Conservation (phyloP, 1,140 invertebrate species). For the Sarcophaga bullata region DNA sequence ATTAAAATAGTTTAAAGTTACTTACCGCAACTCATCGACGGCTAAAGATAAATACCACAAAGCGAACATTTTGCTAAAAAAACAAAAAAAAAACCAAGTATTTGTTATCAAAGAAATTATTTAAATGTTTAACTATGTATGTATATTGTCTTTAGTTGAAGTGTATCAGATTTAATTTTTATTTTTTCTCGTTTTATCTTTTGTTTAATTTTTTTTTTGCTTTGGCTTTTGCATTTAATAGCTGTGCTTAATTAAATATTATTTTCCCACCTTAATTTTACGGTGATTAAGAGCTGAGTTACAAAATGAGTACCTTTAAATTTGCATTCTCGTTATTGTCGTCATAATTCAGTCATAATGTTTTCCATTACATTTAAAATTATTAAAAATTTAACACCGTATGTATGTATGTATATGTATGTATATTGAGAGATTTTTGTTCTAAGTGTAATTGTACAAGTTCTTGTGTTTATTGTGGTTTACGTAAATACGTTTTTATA, state of each 20-base stretch:
- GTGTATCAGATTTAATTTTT: no score
- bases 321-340: background rate
- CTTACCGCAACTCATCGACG: slow-evolving; percentile 63
- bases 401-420: background rate
- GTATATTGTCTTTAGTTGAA: no score
- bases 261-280: no score
- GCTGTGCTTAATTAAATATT: no score
- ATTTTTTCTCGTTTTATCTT: no score
- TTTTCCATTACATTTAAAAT: background rate
- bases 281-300: no score
- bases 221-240: no score
- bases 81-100: slow-evolving; percentile 4
- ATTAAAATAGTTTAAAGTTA: background rate
- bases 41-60: slow-evolving; percentile 64
- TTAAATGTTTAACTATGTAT: background rate
- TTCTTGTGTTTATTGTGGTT: background rate
- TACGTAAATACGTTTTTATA: slow-evolving; percentile 6
- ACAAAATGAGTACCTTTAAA: background rate
- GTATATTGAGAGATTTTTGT: no score
- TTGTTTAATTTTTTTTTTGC: no score
- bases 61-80: slow-evolving; percentile 59
- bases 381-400: no score
- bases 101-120: background rate
- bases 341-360: background rate
- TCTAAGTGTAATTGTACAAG: background rate